phyloP scores from a whole-genome alignment of 2,888 invertebrate species.

The Calliopum simillimum region DNA sequence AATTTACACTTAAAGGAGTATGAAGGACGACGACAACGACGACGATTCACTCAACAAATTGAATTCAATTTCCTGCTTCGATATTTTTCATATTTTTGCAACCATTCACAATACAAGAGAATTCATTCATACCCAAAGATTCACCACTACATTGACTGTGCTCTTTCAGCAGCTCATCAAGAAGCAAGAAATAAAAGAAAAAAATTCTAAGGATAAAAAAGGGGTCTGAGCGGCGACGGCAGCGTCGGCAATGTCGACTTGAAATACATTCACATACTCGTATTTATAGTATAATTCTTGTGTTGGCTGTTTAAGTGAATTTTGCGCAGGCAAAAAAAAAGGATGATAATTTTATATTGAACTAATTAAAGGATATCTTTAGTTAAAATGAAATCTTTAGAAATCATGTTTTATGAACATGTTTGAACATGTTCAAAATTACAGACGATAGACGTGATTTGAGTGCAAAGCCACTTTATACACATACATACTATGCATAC shows the following conservation, averaged over 20 bases:
- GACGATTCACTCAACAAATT: background rate
- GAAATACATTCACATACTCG: no score
- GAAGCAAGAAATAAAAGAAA: no score
- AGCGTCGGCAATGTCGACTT: no score
- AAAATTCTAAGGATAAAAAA: no score
- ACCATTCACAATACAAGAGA: no score
- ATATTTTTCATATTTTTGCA: background rate
- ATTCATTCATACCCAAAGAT: no score
- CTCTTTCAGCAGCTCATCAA: no score
- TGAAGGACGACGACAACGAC: background rate
- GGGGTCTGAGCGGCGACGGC: no score
- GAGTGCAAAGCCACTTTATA: background rate
- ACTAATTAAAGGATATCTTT: background rate
- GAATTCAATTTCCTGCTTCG: slow-evolving; percentile 15
- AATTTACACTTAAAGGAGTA: no score
- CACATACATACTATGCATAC: background rate
- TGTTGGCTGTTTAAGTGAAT: slow-evolving; percentile 2
- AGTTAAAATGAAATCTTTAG: background rate
- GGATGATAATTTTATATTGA: no score
- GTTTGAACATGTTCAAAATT: background rate
- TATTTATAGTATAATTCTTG: background rate
- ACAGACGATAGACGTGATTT: background rate
- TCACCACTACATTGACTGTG: no score
- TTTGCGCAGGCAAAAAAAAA: background rate
- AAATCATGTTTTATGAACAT: slow-evolving; percentile 25